Conservation (phyloP, 2,113 vertebrate species). For the Narcine bancroftii region DNA sequence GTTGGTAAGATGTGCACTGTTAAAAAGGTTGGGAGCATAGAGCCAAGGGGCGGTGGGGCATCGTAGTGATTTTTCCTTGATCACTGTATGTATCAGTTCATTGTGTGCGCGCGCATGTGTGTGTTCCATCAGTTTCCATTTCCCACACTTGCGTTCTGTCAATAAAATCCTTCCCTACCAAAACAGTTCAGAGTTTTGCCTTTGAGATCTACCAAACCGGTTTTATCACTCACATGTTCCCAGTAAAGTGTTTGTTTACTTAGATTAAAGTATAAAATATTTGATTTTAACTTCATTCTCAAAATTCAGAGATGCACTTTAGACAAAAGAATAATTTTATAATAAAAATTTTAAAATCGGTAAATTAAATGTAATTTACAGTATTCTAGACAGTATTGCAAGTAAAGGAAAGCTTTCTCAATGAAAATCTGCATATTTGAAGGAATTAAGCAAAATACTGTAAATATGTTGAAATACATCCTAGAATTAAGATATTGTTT, state of each 20-base stretch:
- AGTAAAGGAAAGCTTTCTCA: neutral
- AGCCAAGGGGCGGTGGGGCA: no score
- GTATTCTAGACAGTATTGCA: neutral
- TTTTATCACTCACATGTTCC: no score
- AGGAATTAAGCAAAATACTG: neutral
- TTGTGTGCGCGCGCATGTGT: no score
- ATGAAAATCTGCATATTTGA: neutral
- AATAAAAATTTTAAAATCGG: neutral
- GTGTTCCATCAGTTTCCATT: no score
- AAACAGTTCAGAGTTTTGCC: no score
- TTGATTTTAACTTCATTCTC: neutral
- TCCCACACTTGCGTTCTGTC: no score
- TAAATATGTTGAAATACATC: neutral
- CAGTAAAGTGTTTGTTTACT: neutral
- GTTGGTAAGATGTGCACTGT: no score
- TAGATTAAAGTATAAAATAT: neutral
- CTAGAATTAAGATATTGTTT: neutral
- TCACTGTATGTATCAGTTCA: no score
- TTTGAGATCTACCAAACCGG: no score
- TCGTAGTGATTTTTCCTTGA: no score
- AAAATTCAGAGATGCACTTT: slow-evolving; percentile 17
- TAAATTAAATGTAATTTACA: slow-evolving; percentile 21
- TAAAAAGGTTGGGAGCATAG: no score
- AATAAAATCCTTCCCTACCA: no score
- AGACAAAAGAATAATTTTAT: neutral